Percentiles rank a stretch among this genome's conserved stretches.
These are phyloP conservation scores for Drosophila trapezifrons DNA, from an alignment of 1,140 invertebrate genomes.

Conservation along the genomic window DNA sequence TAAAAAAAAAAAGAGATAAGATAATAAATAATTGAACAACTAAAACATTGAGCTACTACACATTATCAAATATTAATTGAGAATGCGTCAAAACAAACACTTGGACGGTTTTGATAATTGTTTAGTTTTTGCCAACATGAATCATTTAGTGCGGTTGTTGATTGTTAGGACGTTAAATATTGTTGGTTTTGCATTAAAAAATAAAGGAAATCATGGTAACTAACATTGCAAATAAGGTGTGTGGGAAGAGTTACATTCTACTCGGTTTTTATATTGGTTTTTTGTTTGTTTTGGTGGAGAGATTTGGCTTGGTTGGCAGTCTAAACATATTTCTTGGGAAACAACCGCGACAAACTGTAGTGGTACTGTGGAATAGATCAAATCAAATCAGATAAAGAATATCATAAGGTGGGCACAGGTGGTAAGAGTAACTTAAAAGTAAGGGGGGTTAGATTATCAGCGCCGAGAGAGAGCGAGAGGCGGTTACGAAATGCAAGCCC, in stretches of 20 bases:
- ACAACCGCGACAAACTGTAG: conserved; percentile 79
- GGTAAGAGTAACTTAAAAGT: conserved; percentile 37
- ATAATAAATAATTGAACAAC: conserved; percentile 9
- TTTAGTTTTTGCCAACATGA: conserved; percentile 37
- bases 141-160: conserved; percentile 43
- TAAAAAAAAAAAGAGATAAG: conserved; percentile 1
- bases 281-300: conserved; percentile 43
- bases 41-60: conserved; percentile 21
- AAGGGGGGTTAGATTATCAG: conserved; percentile 39
- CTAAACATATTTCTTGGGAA: conserved; percentile 75
- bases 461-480: conserved; percentile 26
- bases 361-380: conserved; percentile 80
- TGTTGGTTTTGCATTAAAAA: conserved; percentile 3
- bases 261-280: conserved; percentile 47
- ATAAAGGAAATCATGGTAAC: conserved; percentile 52
- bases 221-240: conserved; percentile 66
- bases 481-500: conserved; percentile 30
- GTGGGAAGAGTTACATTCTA: conserved; percentile 63
- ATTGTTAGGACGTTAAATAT: conserved; percentile 31
- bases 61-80: conserved; percentile 16
- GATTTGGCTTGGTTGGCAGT: conserved; percentile 58
- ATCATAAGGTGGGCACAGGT: conserved; percentile 45
- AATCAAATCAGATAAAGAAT: conserved; percentile 71
- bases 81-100: conserved; percentile 17
- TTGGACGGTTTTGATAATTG: conserved; percentile 11